phyloP scores from a whole-genome alignment of 2,797 vertebrate species.

The Lagorchestes hirsutus region DNA sequence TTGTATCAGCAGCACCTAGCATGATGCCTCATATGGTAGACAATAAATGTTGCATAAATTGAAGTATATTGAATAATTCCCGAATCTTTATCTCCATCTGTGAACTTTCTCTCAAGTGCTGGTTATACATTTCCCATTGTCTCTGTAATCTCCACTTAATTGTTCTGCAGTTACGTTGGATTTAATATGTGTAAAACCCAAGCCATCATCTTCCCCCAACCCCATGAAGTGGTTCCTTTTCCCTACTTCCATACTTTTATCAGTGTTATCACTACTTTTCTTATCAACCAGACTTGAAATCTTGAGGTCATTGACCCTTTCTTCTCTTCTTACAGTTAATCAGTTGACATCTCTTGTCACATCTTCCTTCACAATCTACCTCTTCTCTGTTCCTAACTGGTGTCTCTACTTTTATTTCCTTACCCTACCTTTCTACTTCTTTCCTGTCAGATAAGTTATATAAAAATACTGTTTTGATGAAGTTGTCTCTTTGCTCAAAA shows the following conservation, averaged over 20 bases:
- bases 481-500: background rate
- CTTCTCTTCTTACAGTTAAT: background rate
- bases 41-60: background rate
- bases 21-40: background rate
- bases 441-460: background rate
- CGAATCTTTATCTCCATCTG: background rate
- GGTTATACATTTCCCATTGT: background rate
- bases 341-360: background rate
- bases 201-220: background rate
- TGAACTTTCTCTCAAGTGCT: background rate
- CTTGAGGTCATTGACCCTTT: background rate
- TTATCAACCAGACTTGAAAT: background rate
- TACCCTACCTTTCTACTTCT: background rate
- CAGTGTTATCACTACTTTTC: background rate
- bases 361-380: background rate
- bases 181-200: background rate
- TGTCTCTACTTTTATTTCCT: background rate
- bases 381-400: background rate
- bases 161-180: background rate
- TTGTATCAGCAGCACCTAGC: background rate
- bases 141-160: background rate
- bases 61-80: background rate
- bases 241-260: background rate
- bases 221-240: background rate
- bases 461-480: background rate